A percentile compares a stretch with the other conserved stretches of the same genome.
phyloP scores from a whole-genome alignment of 2,888 invertebrate species.

The Pelosia muscerda region DNA sequence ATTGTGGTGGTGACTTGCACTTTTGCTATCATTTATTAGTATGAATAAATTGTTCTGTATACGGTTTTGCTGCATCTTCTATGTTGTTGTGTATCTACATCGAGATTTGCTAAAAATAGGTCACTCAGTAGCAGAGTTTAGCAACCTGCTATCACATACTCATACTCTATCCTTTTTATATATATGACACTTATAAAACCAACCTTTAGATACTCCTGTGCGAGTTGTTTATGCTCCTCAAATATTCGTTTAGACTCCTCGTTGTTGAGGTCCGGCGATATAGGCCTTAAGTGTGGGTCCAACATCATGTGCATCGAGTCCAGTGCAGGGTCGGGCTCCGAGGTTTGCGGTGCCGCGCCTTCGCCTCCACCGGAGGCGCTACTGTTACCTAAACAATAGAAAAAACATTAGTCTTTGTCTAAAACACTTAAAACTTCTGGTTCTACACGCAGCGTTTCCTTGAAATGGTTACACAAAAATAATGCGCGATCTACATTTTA shows the following conservation, averaged over 20 bases:
- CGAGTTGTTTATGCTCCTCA: slow-evolving; percentile 95
- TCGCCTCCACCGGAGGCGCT: slow-evolving; percentile 73
- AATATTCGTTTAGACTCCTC: slow-evolving; percentile 94
- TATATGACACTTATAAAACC: slow-evolving; percentile 7
- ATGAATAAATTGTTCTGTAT: neutral
- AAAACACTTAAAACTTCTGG: neutral
- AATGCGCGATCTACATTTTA: neutral
- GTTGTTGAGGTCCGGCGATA: slow-evolving; percentile 92
- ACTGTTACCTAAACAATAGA: slow-evolving; percentile 74
- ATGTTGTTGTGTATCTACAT: neutral
- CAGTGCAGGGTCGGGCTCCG: slow-evolving; percentile 86
- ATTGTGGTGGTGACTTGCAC: neutral
- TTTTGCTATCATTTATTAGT: neutral
- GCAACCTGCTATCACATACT: neutral
- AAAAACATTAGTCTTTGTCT: slow-evolving; percentile 21
- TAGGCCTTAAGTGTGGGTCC: slow-evolving; percentile 93
- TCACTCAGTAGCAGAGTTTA: neutral
- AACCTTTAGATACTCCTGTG: slow-evolving; percentile 95
- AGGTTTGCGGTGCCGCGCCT: slow-evolving; percentile 70
- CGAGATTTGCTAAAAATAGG: neutral
- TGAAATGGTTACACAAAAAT: neutral
- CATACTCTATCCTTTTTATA: neutral
- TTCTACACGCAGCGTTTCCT: neutral
- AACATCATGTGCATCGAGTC: slow-evolving; percentile 92
- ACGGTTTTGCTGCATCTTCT: neutral